Evolutionary conservation across 2,113 vertebrate genomes (phyloP).

Genomic region (Nerophis ophidion): DNA sequence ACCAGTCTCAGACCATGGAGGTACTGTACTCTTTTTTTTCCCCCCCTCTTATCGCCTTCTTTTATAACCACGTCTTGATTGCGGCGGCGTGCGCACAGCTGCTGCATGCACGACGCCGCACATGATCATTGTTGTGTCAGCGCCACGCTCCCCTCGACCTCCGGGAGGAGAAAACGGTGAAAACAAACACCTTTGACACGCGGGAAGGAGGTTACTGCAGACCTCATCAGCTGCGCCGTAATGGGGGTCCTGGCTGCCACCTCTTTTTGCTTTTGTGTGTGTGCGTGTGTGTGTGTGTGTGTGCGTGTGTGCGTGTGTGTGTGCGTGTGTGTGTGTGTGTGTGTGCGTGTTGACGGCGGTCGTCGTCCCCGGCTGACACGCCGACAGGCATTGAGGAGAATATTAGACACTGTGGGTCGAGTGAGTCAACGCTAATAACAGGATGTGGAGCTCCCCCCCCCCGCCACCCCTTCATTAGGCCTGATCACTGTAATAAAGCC

Average conservation of each 20-base stretch:
- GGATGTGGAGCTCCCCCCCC: constrained; percentile 42
- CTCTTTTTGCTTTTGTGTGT: constrained; percentile 10
- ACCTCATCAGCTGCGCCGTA: constrained; percentile 46
- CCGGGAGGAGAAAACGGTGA: background rate
- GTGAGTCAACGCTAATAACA: constrained; percentile 50
- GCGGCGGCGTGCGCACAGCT: too few relatives aligned
- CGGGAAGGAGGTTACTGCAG: constrained; percentile 13
- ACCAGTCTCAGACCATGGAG: constrained; percentile 99
- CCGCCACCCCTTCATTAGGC: constrained; percentile 48
- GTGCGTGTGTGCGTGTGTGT: too few relatives aligned
- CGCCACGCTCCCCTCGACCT: background rate
- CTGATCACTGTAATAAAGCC: constrained; percentile 59
- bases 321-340: too few relatives aligned
- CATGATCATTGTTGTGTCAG: background rate
- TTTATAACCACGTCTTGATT: too few relatives aligned
- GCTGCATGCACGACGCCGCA: background rate
- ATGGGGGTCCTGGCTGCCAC: constrained; percentile 6
- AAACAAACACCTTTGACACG: constrained; percentile 25
- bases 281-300: background rate
- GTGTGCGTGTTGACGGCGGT: background rate
- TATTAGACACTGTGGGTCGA: constrained; percentile 30
- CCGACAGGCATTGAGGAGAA: constrained; percentile 47
- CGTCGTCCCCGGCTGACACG: constrained; percentile 32
- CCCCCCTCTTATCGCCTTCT: constrained; percentile 7
- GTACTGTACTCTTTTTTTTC: constrained; percentile 83